These are phyloP conservation scores for Drosophila baimaii DNA, from an alignment of 1,140 invertebrate genomes.

Conservation along the genomic window DNA sequence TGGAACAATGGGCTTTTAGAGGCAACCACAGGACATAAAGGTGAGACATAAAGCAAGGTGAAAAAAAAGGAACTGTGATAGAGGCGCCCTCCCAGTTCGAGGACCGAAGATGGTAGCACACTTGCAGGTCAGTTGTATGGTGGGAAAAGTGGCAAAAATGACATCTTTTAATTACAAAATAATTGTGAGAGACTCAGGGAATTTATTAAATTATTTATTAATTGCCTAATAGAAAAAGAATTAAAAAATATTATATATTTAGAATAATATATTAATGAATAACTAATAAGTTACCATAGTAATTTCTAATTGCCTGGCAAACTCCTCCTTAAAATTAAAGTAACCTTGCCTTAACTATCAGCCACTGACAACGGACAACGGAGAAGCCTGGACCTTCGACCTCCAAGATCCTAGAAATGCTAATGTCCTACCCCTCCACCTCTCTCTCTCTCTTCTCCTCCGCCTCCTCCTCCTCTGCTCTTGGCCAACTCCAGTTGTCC, in stretches of 20 bases:
- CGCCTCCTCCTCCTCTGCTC: too few relatives aligned
- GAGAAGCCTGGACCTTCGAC: not conserved
- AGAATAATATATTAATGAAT: not conserved
- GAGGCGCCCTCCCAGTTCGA: not conserved
- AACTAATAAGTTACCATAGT: not conserved
- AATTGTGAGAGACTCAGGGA: too few relatives aligned
- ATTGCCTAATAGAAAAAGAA: too few relatives aligned
- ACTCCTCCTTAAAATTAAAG: not conserved
- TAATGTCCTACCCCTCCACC: conserved; percentile 54
- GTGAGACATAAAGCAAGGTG: conserved; percentile 47
- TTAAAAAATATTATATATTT: too few relatives aligned
- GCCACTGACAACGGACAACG: conserved; percentile 2
- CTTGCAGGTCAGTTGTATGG: not conserved
- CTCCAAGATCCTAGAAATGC: conserved; percentile 65
- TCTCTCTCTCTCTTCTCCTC: not conserved
- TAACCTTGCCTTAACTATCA: not conserved
- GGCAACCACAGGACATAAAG: conserved; percentile 56
- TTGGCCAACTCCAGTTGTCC: conserved; percentile 23
- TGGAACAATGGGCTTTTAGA: conserved; percentile 57
- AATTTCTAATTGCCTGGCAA: not conserved
- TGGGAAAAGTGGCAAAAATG: not conserved
- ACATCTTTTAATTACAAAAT: not conserved
- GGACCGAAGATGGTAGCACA: not conserved
- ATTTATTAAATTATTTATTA: too few relatives aligned
- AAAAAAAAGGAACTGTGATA: conserved; percentile 5